Evolutionary conservation across 2,113 vertebrate genomes (phyloP).

Genomic region (Bos taurus): DNA sequence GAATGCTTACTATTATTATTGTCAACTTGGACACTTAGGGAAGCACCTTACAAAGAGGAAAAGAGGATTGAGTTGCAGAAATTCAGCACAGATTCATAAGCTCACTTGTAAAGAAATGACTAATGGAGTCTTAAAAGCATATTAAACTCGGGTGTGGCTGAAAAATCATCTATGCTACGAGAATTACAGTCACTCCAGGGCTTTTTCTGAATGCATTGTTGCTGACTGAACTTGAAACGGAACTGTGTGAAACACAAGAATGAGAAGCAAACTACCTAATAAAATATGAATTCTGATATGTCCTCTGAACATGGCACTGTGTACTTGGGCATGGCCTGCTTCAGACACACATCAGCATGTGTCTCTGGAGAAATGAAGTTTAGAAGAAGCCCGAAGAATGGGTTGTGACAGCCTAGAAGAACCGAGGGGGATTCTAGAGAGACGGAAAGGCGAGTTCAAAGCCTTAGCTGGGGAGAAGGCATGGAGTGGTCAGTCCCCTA

Average conservation of each 20-base stretch:
- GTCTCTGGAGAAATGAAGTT: background rate
- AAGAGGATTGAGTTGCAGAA: background rate
- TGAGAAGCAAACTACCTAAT: background rate
- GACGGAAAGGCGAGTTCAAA: background rate
- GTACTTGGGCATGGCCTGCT: background rate
- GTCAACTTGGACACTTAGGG: background rate
- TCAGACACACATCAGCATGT: background rate
- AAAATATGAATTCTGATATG: background rate
- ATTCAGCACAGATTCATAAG: background rate
- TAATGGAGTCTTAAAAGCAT: slow-evolving; percentile 1
- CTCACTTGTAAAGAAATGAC: slow-evolving; percentile 37
- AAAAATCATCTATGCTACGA: background rate
- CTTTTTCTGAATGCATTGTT: background rate
- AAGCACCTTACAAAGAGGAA: background rate
- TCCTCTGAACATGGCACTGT: background rate
- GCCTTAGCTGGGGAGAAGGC: background rate
- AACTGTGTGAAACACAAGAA: background rate
- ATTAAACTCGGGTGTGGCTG: background rate
- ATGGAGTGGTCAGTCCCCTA: background rate
- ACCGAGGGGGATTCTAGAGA: background rate
- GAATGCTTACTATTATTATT: background rate
- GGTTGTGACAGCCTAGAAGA: background rate
- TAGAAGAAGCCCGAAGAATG: background rate
- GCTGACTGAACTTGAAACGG: slow-evolving; percentile 2
- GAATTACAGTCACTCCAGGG: background rate